Evolutionary conservation across 2,113 vertebrate species (phyloP).

Genomic region (Rynchops niger): DNA sequence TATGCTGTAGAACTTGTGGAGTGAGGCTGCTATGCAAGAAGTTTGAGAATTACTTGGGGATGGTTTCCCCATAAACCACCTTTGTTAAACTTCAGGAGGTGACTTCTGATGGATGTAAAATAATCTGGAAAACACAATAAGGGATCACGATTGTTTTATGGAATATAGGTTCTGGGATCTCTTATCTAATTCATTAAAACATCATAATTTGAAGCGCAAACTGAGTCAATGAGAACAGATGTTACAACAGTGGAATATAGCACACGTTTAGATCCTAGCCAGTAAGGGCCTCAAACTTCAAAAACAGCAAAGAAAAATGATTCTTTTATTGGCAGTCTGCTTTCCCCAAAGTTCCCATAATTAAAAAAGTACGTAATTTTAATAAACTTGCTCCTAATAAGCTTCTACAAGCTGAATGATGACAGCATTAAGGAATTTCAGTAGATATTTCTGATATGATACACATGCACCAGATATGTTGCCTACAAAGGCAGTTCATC

Average conservation of each 20-base stretch:
- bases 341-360: not conserved
- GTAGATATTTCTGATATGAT: not conserved
- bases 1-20: not conserved
- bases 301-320: constrained; percentile 3
- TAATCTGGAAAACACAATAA: not conserved
- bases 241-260: not conserved
- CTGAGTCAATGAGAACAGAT: not conserved
- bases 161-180: not conserved
- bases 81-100: not conserved
- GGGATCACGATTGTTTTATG: not conserved
- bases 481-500: not conserved
- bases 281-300: not conserved
- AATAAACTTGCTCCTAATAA: not conserved
- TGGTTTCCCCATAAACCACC: not conserved
- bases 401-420: not conserved
- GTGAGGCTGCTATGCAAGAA: not conserved
- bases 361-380: not conserved
- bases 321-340: not conserved
- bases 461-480: not conserved
- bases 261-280: not conserved
- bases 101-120: not conserved
- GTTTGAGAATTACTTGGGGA: not conserved
- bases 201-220: not conserved
- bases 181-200: not conserved
- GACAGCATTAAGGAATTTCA: not conserved